phyloP scores from a whole-genome alignment of 2,888 invertebrate genomes.

The Scaptomyza flava region DNA sequence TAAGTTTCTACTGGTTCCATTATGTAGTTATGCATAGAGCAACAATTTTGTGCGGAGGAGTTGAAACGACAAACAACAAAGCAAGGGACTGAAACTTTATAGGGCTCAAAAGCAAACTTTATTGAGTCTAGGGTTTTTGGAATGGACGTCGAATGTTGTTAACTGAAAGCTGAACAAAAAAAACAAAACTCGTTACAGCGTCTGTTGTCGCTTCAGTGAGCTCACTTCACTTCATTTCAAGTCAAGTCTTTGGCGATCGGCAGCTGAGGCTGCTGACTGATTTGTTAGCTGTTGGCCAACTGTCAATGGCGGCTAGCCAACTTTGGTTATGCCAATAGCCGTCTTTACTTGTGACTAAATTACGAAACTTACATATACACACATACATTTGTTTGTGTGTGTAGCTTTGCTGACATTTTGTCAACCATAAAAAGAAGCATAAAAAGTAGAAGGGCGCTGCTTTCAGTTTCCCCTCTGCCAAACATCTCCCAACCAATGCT shows the following conservation, averaged over 20 bases:
- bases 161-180: slow-evolving; percentile 3
- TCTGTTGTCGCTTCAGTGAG: slow-evolving; percentile 53
- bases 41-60: slow-evolving; percentile 46
- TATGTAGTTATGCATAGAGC: slow-evolving; percentile 4
- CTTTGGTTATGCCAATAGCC: slow-evolving; percentile 43
- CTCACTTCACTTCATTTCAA: slow-evolving; percentile 35
- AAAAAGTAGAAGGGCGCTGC: slow-evolving; percentile 63
- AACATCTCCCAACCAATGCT: not conserved
- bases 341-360: slow-evolving; percentile 49
- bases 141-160: slow-evolving; percentile 30
- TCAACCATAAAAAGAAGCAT: slow-evolving; percentile 59
- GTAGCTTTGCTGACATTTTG: slow-evolving; percentile 66
- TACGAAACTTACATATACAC: slow-evolving; percentile 51
- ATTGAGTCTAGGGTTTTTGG: slow-evolving; percentile 1
- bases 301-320: slow-evolving; percentile 51
- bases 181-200: slow-evolving; percentile 55
- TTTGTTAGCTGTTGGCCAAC: slow-evolving; percentile 64
- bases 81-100: slow-evolving; percentile 14
- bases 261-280: slow-evolving; percentile 62
- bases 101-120: slow-evolving; percentile 17
- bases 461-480: slow-evolving; percentile 16
- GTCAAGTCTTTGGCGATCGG: slow-evolving; percentile 40
- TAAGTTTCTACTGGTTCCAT: slow-evolving; percentile 1
- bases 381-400: not conserved
- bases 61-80: slow-evolving; percentile 3